Evolutionary conservation across 2,888 invertebrate genomes (phyloP), one percentile per base, ranked within the genome.

Genomic region (Lasioglossum oenotherae): DNA sequence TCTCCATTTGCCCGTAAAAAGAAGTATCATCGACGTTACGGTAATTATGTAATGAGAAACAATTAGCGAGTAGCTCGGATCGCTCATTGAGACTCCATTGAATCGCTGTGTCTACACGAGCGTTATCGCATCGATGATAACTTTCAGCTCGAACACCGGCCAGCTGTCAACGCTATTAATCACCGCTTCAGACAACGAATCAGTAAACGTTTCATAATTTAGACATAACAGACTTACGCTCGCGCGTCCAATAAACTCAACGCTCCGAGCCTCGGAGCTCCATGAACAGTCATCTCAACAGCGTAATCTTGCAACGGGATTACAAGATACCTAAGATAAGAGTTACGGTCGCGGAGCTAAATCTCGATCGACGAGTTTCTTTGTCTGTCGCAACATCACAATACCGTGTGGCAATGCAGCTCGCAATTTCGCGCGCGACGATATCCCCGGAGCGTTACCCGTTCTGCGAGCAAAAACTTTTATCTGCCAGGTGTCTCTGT

Each of bases 321-420:
- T 49, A 74, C 81, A 35, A 82, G 86, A 83, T 80, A 75, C 14
- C 31, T 41, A 73, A 64, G 79, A 85, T 85, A 87, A 89, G 80
- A 35, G 19, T 2, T 73, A 81, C 76, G 81, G 74, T 80, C 78
- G 69, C 41, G 80, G 73, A 78, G 77, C 76, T 81, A 73, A 86
- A 87, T 88, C 90, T 80, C 90, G 87, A 90, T 90, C 89, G 87
- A 85, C 88, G 86, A 78, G 85, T 90, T 89, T 86, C 90, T 88
- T 89, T 89, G 89, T 90, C 76, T 78, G 78, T 82, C 74, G 81
- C 79, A 84, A 89, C 76, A 85, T 90, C 84, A 79, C 85, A 87
- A 89, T 84, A 69, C 76, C 69, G 78, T 86, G 90, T 75, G 71
- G 81, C 78, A 90, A 84, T 88, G 81, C 79, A 64, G 71, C 72